Percentiles rank a stretch among this genome's conserved stretches.
These are phyloP conservation scores for Zoanthus gigantus DNA, from an alignment of 92 coral and sea anemone species.

Conservation along the genomic window DNA sequence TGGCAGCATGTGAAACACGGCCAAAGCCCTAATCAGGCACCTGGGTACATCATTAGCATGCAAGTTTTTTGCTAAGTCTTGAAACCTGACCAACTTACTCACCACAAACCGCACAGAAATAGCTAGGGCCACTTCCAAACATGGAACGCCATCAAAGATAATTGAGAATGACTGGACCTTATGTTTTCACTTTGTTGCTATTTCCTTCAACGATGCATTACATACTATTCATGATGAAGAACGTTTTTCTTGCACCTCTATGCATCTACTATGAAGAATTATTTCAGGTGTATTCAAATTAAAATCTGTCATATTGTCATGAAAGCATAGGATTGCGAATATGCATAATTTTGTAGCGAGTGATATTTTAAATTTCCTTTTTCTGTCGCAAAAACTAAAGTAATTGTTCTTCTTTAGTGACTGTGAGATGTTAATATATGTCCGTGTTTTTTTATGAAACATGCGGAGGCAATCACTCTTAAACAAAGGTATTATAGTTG, in stretches of 20 bases:
- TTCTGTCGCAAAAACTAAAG: constrained; percentile 43
- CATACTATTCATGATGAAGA: no score
- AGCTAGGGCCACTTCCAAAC: constrained; percentile 12
- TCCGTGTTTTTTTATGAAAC: constrained; percentile 24
- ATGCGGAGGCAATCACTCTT: constrained; percentile 51
- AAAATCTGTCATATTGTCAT: no score
- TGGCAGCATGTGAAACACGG: constrained; percentile 23
- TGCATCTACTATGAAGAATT: no score
- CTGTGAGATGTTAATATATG: background rate
- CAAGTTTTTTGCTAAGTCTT: background rate
- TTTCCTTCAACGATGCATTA: no score
- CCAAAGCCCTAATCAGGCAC: constrained; percentile 59
- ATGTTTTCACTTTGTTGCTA: no score
- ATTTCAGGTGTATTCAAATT: no score
- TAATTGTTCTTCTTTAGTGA: constrained; percentile 18
- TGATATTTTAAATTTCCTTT: constrained; percentile 48
- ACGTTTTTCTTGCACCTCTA: no score
- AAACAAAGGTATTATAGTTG: constrained; percentile 17
- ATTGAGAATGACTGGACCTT: constrained; percentile 20
- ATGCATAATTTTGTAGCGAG: background rate
- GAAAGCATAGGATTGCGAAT: no score
- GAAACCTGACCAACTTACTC: background rate
- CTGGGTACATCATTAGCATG: constrained; percentile 42
- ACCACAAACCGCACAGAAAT: no score
- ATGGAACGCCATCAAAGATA: constrained; percentile 59